Conservation (phyloP, 1,140 invertebrate genomes). For the Gryllus bimaculatus region DNA sequence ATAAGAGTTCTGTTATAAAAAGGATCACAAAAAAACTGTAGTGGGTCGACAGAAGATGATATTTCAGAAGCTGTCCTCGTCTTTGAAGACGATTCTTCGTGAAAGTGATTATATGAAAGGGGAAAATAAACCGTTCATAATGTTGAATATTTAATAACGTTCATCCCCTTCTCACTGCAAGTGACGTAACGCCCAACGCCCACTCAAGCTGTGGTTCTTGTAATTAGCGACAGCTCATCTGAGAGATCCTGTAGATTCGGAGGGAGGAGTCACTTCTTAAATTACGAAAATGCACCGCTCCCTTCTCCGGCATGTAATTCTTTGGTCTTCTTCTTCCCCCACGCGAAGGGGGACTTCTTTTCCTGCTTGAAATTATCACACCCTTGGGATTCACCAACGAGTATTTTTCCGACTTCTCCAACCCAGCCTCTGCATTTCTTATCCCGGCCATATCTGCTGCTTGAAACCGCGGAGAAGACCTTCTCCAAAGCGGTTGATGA, state of each 20-base stretch:
- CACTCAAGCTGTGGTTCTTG: too few relatives aligned
- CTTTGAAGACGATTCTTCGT: background rate
- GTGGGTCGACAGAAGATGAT: too few relatives aligned
- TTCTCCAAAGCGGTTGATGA: background rate
- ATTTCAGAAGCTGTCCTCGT: too few relatives aligned
- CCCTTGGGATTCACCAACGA: background rate
- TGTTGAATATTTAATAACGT: background rate
- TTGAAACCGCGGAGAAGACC: background rate
- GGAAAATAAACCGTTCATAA: background rate
- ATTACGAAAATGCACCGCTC: too few relatives aligned
- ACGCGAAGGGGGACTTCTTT: background rate
- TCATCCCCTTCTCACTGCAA: background rate
- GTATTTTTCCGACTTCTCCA: background rate
- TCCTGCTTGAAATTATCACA: background rate
- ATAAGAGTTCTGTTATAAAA: too few relatives aligned
- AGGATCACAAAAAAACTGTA: too few relatives aligned
- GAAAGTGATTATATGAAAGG: background rate
- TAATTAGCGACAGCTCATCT: conserved; percentile 1
- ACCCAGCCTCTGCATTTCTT: background rate
- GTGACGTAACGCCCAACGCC: background rate
- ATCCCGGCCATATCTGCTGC: background rate
- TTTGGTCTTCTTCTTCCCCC: background rate
- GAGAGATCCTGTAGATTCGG: background rate
- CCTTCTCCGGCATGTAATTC: background rate
- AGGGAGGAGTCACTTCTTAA: background rate